These are phyloP conservation scores for Kryphioiulus occultus DNA, from an alignment of 2,888 invertebrate species.

Conservation along the genomic window DNA sequence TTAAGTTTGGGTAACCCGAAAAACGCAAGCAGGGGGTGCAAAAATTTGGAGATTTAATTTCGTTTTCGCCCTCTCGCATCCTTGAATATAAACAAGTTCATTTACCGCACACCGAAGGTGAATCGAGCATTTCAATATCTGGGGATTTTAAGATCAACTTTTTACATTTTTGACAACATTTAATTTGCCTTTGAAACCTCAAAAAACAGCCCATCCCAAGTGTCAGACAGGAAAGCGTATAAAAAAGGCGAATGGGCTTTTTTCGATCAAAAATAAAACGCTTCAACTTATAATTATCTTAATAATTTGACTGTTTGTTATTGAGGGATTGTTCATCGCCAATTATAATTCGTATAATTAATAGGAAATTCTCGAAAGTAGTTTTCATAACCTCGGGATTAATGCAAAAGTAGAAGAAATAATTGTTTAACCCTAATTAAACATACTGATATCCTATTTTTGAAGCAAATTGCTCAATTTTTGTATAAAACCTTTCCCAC, in stretches of 20 bases:
- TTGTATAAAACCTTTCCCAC: neutral
- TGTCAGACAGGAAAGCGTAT: neutral
- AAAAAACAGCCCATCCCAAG: constrained; percentile 45
- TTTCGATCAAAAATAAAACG: neutral
- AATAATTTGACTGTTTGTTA: constrained; percentile 8
- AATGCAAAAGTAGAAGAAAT: constrained; percentile 18
- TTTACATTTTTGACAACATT: constrained; percentile 46
- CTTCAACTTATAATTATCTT: neutral
- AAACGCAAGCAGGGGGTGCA: too few relatives aligned
- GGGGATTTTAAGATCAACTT: constrained; percentile 8
- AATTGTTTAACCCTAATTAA: constrained; percentile 23
- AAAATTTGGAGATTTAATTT: too few relatives aligned
- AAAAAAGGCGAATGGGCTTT: neutral
- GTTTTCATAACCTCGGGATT: neutral
- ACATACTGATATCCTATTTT: neutral
- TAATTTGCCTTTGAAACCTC: constrained; percentile 36
- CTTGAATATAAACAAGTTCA: constrained; percentile 38
- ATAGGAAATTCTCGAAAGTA: neutral
- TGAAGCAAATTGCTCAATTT: neutral
- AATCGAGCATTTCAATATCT: neutral
- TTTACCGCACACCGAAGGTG: constrained; percentile 43
- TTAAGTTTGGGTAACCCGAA: too few relatives aligned
- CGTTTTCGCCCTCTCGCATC: neutral
- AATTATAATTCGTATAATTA: constrained; percentile 6
- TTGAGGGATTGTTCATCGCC: neutral